Evolutionary conservation across 2,113 vertebrate genomes (phyloP), one percentile per base, ranked within the genome.

Genomic region (Cryptotis parvus): DNA sequence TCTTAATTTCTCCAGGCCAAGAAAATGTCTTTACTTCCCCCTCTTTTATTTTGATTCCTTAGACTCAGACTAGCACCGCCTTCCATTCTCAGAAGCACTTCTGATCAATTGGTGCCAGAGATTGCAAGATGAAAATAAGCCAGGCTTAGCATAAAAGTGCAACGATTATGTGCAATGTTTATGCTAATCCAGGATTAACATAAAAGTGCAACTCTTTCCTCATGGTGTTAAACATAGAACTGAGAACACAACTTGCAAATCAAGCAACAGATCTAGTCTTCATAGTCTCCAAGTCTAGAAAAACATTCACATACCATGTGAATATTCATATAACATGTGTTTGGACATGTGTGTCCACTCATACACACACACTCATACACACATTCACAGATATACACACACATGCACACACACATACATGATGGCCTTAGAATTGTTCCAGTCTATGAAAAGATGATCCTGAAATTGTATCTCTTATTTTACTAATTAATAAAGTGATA

Each of bases 401-500:
- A 10, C 45, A 49, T 26, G 39, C 18, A 49, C 11, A 68, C 35
- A 41, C 35, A 39, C 4, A 12, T 3, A 9, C n/a, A n/a, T n/a
- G n/a, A 0, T 2, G 0, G 1, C 37, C 45, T 87, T 77, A 45
- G 27, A 77, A 74, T 4, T 41, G 6, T 11, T 45, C 69, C 70
- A 37, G 39, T 10, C 61, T 52, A 72, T n/a, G 39, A 83, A 88
- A 92, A 3, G 9, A 18, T 63, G 10, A 4, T 15, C 55, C 35
- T 79, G 37, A 83, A 82, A 58, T 49, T 33, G 72, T 39, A 41
- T 83, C 31, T 18, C 26, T 55, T 68, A 9, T 15, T 84, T 90
- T 83, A 66, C 41, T 78, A 39, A 87, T 69, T 65, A 73, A 75
- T 65, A 87, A 92, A 84, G n/a, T 76, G 43, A 89, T 45, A 85